Conservation (phyloP, 1,140 invertebrate genomes). For the Ephestia elutella region DNA sequence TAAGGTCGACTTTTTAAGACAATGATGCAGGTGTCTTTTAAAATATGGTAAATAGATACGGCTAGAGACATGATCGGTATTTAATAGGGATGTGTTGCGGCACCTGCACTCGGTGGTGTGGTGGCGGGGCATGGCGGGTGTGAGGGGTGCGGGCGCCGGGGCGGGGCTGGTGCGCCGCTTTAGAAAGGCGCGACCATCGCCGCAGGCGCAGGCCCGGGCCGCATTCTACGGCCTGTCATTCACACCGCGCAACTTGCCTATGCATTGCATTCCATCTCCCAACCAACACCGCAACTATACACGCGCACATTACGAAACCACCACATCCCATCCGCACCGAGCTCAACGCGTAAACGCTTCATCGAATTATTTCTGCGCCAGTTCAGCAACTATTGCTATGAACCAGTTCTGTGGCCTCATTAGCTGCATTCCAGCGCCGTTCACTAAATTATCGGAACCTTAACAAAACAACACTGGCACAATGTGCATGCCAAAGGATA, state of each 20-base stretch:
- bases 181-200: constrained; percentile 73
- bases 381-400: constrained; percentile 53
- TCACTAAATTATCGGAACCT: constrained; percentile 43
- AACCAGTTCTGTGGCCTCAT: constrained; percentile 63
- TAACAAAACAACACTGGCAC: constrained; percentile 41
- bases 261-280: constrained; percentile 70
- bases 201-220: constrained; percentile 66
- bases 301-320: constrained; percentile 57
- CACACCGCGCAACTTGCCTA: constrained; percentile 72
- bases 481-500: constrained; percentile 63
- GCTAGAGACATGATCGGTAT: constrained; percentile 68
- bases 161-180: constrained; percentile 59
- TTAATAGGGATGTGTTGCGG: constrained; percentile 69
- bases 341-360: constrained; percentile 43
- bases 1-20: constrained; percentile 62
- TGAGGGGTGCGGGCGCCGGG: constrained; percentile 32
- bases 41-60: constrained; percentile 66
- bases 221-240: constrained; percentile 74
- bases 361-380: constrained; percentile 59
- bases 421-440: constrained; percentile 39
- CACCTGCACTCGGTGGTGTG: constrained; percentile 60
- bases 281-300: constrained; percentile 38
- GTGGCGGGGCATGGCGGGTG: constrained; percentile 28
- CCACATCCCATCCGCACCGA: constrained; percentile 35
- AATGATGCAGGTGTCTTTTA: constrained; percentile 63